A percentile compares a stretch with the other conserved stretches of the same genome.
Conservation (phyloP, 2,888 invertebrate genomes). For the Papilio elwesi region DNA sequence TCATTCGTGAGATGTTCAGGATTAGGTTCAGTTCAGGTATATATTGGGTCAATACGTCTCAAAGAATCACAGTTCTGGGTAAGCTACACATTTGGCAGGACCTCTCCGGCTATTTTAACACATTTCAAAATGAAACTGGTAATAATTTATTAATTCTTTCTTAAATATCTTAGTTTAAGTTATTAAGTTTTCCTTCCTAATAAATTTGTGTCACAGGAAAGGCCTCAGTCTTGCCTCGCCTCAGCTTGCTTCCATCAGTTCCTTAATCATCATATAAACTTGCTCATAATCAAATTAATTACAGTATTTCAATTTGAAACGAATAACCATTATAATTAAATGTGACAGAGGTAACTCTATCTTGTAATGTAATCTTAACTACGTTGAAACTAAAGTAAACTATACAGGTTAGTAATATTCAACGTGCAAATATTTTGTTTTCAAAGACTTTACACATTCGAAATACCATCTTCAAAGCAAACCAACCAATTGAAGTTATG, state of each 20-base stretch:
- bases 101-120: slow-evolving; percentile 43
- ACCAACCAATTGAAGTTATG: no score
- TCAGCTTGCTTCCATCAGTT: no score
- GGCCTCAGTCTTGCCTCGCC: no score
- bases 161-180: not conserved
- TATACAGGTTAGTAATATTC: not conserved
- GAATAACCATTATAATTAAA: not conserved
- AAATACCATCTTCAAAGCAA: no score
- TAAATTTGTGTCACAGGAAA: no score
- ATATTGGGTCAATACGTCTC: slow-evolving; percentile 68
- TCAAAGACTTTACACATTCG: no score
- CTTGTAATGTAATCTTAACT: not conserved
- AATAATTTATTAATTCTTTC: slow-evolving; percentile 49
- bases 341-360: not conserved
- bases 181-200: no score
- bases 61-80: slow-evolving; percentile 53
- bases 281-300: not conserved
- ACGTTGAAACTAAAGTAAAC: not conserved
- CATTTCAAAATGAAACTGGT: slow-evolving; percentile 77
- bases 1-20: slow-evolving; percentile 64
- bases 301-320: not conserved
- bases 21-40: slow-evolving; percentile 69
- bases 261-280: no score
- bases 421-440: no score
- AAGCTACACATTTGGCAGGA: slow-evolving; percentile 59